Percentiles rank a stretch among this genome's conserved stretches.
phyloP scores from a whole-genome alignment of 2,113 vertebrate genomes.

The Trogon melanurus region DNA sequence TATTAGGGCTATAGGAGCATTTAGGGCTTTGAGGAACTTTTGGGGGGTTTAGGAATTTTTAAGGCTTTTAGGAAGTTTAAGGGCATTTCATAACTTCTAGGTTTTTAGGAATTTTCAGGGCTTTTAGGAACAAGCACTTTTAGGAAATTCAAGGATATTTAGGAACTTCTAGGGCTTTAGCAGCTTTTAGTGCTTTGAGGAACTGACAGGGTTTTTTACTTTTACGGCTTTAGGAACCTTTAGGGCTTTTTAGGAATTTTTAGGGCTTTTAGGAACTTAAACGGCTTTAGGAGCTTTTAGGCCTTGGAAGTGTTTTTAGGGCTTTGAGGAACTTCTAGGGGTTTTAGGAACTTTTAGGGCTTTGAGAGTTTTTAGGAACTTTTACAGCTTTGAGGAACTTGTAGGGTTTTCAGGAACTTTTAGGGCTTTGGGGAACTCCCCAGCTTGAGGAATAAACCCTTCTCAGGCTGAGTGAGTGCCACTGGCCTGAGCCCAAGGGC shows the following conservation, averaged over 20 bases:
- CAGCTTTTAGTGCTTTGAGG: not conserved
- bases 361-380: not conserved
- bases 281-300: not conserved
- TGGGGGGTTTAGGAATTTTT: not conserved
- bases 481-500: not conserved
- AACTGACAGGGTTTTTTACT: not conserved
- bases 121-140: not conserved
- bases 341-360: not conserved
- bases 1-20: not conserved
- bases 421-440: not conserved
- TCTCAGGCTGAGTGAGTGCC: not conserved
- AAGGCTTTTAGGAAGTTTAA: not conserved
- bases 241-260: not conserved
- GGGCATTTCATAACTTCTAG: not conserved
- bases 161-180: not conserved
- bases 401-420: not conserved
- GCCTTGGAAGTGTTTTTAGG: not conserved
- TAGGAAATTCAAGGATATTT: not conserved
- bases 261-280: not conserved
- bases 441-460: not conserved
- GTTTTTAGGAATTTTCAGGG: not conserved
- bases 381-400: not conserved
- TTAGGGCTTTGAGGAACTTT: not conserved
- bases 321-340: not conserved
- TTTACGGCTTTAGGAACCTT: not conserved